Evolutionary conservation across 2,797 vertebrate species (phyloP).

Genomic region (Eospalax fontanierii): DNA sequence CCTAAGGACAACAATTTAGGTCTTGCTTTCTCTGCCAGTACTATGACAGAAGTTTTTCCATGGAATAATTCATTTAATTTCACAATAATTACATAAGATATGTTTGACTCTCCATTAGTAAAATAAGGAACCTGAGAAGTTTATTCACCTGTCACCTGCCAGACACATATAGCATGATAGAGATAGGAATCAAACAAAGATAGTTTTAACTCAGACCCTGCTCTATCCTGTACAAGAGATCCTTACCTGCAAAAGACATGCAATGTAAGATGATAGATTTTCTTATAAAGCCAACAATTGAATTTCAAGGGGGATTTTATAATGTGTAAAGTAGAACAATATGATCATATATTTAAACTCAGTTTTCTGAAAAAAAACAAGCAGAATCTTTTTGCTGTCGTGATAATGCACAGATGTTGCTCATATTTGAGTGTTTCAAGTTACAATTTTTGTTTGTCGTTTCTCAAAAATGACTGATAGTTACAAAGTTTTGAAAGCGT

Average conservation of each 20-base stretch:
- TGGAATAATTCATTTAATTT: background rate
- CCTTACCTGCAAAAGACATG: background rate
- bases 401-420: background rate
- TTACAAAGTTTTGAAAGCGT: background rate
- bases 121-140: background rate
- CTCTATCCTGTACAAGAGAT: background rate
- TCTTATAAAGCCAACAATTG: background rate
- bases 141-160: background rate
- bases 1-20: background rate
- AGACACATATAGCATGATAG: background rate
- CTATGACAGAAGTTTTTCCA: background rate
- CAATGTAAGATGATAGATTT: background rate
- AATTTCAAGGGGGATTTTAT: background rate
- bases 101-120: background rate
- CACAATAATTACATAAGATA: background rate
- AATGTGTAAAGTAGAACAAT: background rate
- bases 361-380: background rate
- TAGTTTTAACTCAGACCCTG: background rate
- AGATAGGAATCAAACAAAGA: background rate
- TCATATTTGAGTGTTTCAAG: background rate
- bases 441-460: background rate
- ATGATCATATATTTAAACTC: background rate
- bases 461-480: background rate
- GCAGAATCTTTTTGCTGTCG: conserved; percentile 27
- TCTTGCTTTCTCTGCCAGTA: background rate